These are phyloP conservation scores for Apogon talboti DNA, from an alignment of 2,797 vertebrate genomes.

Conservation along the genomic window DNA sequence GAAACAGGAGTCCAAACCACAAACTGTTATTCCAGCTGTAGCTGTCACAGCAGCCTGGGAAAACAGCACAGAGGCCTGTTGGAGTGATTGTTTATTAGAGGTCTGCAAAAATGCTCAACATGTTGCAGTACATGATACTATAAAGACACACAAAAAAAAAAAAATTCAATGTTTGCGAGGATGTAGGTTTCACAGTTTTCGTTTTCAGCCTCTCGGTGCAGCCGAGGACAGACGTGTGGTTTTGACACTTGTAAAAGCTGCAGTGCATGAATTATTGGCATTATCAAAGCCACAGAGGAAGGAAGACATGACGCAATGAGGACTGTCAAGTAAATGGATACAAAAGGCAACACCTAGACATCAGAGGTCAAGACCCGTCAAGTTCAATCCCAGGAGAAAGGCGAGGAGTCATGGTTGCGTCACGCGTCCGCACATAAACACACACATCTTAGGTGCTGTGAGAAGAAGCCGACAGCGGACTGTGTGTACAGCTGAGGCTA, in stretches of 20 bases:
- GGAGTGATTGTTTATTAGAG: slow-evolving; percentile 65
- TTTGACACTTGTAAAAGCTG: neutral
- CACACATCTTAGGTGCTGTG: slow-evolving; percentile 62
- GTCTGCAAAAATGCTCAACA: slow-evolving; percentile 62
- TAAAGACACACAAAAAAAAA: no score
- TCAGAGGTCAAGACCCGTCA: slow-evolving; percentile 27
- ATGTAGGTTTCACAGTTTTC: slow-evolving; percentile 16
- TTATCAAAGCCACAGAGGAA: slow-evolving; percentile 14
- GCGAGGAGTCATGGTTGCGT: slow-evolving; percentile 33
- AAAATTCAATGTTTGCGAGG: slow-evolving; percentile 1
- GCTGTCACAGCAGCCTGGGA: slow-evolving; percentile 80
- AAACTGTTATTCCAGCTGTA: slow-evolving; percentile 87
- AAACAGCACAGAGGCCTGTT: slow-evolving; percentile 63
- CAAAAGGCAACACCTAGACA: slow-evolving; percentile 51
- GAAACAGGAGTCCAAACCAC: slow-evolving; percentile 76
- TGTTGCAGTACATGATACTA: slow-evolving; percentile 36
- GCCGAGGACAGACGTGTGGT: neutral
- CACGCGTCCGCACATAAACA: slow-evolving; percentile 35
- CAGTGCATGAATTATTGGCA: slow-evolving; percentile 12
- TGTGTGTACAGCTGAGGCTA: slow-evolving; percentile 80
- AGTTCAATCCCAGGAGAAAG: slow-evolving; percentile 34
- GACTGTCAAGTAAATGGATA: slow-evolving; percentile 48
- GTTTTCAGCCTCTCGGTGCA: neutral
- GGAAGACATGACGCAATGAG: slow-evolving; percentile 61
- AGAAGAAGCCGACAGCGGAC: slow-evolving; percentile 78